Percentiles rank a stretch among this genome's conserved stretches.
Conservation (phyloP, 1,140 invertebrate species). For the Zaprionus tsacasi region DNA sequence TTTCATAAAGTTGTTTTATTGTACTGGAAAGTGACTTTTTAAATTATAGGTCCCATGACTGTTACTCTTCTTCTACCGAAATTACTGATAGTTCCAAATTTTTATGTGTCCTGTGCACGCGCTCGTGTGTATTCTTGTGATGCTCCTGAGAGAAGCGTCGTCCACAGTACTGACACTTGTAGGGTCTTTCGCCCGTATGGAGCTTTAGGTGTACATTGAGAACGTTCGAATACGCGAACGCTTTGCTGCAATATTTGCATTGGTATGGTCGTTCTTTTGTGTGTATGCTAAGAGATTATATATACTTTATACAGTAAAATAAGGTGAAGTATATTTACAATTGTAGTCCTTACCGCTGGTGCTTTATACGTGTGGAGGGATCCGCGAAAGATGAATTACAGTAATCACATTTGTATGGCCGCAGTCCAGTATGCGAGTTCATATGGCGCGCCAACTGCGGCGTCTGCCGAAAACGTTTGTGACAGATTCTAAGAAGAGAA, state of each 20-base stretch:
- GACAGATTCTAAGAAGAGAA: conserved; percentile 62
- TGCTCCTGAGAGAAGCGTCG: conserved; percentile 67
- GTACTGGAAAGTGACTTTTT: conserved; percentile 33
- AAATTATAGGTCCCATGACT: no score
- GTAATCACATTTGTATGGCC: conserved; percentile 84
- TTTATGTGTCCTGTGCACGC: conserved; percentile 28
- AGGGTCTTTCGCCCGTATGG: conserved; percentile 72
- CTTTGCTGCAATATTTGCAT: conserved; percentile 65
- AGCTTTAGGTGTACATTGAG: conserved; percentile 69
- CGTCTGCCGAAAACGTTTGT: conserved; percentile 73
- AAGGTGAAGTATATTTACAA: neutral
- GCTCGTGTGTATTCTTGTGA: conserved; percentile 76
- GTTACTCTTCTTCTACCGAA: conserved; percentile 18
- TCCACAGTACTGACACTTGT: conserved; percentile 60
- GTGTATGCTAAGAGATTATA: conserved; percentile 59
- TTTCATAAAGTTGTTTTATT: neutral
- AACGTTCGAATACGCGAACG: conserved; percentile 77
- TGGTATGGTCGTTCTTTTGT: conserved; percentile 77
- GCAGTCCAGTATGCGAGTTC: conserved; percentile 76
- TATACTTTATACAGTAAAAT: neutral
- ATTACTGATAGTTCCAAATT: conserved; percentile 15
- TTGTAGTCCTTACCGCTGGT: conserved; percentile 84
- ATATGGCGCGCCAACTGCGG: conserved; percentile 73
- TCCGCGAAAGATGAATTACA: conserved; percentile 89
- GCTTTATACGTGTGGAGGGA: conserved; percentile 86